Base-by-base conservation (phyloP, 2,888 invertebrate genomes). In the Idaea aversata region DNA sequence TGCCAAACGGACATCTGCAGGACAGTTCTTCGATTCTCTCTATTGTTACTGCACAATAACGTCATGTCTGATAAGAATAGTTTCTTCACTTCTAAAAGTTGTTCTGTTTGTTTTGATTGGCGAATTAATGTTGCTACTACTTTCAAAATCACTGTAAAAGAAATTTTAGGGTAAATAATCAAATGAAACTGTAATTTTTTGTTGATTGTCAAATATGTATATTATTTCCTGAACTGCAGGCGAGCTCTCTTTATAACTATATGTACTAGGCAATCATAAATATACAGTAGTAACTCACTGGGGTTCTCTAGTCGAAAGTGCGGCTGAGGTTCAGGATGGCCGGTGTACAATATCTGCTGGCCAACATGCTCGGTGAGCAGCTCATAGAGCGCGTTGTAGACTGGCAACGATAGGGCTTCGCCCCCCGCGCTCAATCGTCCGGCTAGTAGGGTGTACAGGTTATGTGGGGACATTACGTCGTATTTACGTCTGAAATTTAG, bases 1-100 rank as follows among this genome's bases (percentile, higher is more conserved):
- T 98, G 98, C 99, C 99, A 99, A 0, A 99, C 99, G 0, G 99
- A 99, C 99, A 99, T 99, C 93, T 99, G 99, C 59, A 99, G 94
- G 15, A 99, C 98, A 0, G 99, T 99, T 78, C 99, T 94, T 63
- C 99, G 93, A 88, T 99, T 99, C 86, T 99, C 99, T 15, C 99
- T 94, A 87, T 98, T 99, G 87, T 98, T 98, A 84, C 98, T 98
- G 91, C 99, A 99, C 66, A 99, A 93, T 63, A 98, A 93, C n/a
- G 99, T 99, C 97, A 99, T 98, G 88, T 99, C 99, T 1, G 98
- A 98, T 5, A 99, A 95, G 90, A 99, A 99, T 63, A 98, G 93
- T 83, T 98, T 98, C 92, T 99, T 99, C 64, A 99, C 98, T 84
- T 98, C 98, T 74, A 98, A 90, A 47, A 98, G 93, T 73, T 97